Evolutionary conservation across 2,113 vertebrate species (phyloP).

Genomic region (Elephas maximus): DNA sequence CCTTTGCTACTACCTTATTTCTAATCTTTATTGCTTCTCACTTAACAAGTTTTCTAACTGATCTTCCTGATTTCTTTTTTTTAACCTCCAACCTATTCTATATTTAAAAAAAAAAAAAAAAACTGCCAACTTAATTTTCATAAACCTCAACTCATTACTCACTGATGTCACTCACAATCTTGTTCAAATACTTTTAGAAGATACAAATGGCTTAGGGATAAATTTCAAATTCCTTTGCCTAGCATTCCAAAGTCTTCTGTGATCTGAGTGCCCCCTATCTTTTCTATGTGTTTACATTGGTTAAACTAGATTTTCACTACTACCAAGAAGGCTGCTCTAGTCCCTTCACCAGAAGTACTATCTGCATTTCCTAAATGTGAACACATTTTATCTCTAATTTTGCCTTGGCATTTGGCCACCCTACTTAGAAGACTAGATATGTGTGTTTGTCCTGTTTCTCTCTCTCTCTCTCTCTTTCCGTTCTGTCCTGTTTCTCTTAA

Average conservation of each 20-base stretch:
- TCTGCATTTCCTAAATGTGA: neutral
- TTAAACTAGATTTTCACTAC: neutral
- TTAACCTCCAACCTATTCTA: slow-evolving; percentile 10
- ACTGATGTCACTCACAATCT: neutral
- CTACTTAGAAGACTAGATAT: neutral
- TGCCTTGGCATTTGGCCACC: neutral
- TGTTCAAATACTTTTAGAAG: slow-evolving; percentile 24
- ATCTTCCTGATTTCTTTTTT: neutral
- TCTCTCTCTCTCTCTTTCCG: neutral
- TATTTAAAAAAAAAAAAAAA: neutral
- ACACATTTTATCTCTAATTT: neutral
- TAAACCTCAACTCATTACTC: slow-evolving; percentile 32
- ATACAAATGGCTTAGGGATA: neutral
- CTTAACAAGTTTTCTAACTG: slow-evolving; percentile 14
- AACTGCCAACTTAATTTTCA: slow-evolving; percentile 50
- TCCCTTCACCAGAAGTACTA: neutral
- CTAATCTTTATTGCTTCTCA: slow-evolving; percentile 36
- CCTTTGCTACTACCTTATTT: neutral
- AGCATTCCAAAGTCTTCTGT: neutral
- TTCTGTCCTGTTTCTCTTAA: neutral
- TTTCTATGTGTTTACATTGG: neutral
- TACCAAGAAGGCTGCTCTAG: slow-evolving; percentile 10
- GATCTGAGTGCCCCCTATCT: neutral
- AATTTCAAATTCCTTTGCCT: neutral
- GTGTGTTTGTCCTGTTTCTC: neutral